Percentiles rank a stretch among this genome's conserved stretches.
Conservation (phyloP, 2,888 invertebrate genomes). For the Tachina lurida region DNA sequence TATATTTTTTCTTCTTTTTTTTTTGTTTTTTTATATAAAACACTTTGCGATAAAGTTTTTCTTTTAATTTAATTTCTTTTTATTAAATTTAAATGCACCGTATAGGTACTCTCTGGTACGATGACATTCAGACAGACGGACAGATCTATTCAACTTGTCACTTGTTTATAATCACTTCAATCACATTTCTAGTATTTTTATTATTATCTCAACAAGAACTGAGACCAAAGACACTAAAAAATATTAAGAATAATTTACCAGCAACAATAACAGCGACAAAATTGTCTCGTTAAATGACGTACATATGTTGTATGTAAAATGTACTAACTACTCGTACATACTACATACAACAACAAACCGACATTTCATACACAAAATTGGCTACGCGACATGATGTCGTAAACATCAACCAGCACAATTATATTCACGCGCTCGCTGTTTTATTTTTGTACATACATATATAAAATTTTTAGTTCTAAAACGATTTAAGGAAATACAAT, state of each 20-base stretch:
- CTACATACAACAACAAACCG: background rate
- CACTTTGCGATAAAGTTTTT: conserved; percentile 6
- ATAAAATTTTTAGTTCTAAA: conserved; percentile 4
- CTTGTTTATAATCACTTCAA: conserved; percentile 64
- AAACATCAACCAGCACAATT: conserved; percentile 41
- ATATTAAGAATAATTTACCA: conserved; percentile 52
- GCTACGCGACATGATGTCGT: conserved; percentile 58
- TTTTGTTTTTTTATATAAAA: background rate
- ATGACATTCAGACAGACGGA: conserved; percentile 22
- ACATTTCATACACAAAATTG: conserved; percentile 16
- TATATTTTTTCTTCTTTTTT: background rate
- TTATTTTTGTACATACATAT: conserved; percentile 1
- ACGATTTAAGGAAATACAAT: background rate
- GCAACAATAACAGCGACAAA: conserved; percentile 41
- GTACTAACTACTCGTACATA: too few relatives aligned
- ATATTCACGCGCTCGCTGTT: conserved; percentile 59
- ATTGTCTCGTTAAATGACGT: conserved; percentile 64
- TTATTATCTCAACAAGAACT: conserved; percentile 21
- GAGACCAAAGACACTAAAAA: conserved; percentile 37
- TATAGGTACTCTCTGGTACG: conserved; percentile 54
- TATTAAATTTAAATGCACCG: conserved; percentile 53
- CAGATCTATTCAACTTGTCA: conserved; percentile 48
- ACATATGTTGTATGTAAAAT: too few relatives aligned
- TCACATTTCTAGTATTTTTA: conserved; percentile 27
- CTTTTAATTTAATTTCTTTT: conserved; percentile 47